Evolutionary conservation across 2,113 vertebrate species (phyloP).

Genomic region (Azemiops feae): DNA sequence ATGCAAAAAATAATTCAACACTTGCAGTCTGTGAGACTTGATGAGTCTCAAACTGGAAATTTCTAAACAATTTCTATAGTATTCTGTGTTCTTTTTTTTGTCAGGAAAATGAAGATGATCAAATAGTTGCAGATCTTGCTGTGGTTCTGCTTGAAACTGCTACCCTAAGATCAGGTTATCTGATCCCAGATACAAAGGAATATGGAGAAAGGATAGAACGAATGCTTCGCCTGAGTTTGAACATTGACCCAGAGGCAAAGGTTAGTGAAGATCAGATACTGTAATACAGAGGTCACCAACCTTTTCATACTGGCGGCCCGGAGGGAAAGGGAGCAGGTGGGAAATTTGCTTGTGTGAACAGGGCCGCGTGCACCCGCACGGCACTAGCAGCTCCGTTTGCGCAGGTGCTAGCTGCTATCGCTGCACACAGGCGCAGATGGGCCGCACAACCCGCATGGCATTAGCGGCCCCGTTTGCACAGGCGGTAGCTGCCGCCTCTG

Average conservation of each 20-base stretch:
- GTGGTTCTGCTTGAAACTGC: slow-evolving; percentile 95
- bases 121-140: slow-evolving; percentile 92
- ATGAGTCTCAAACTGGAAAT: not conserved
- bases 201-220: slow-evolving; percentile 96
- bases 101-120: slow-evolving; percentile 86
- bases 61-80: not conserved
- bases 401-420: no score
- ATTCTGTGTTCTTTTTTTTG: not conserved
- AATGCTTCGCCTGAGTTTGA: slow-evolving; percentile 95
- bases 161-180: slow-evolving; percentile 92
- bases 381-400: no score
- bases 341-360: no score
- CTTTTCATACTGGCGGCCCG: no score
- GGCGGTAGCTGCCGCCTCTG: no score
- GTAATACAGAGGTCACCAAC: no score
- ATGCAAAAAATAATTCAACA: not conserved
- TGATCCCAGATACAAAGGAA: slow-evolving; percentile 90
- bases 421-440: no score
- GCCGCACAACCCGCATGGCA: no score
- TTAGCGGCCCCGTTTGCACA: no score
- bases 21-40: not conserved
- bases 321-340: no score
- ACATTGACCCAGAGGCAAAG: slow-evolving; percentile 87
- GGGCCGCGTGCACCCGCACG: no score
- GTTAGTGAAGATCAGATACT: slow-evolving; percentile 60